Evolutionary conservation across 2,113 vertebrate genomes (phyloP), one percentile per base, ranked within the genome.

Genomic region (Labeo catla): DNA sequence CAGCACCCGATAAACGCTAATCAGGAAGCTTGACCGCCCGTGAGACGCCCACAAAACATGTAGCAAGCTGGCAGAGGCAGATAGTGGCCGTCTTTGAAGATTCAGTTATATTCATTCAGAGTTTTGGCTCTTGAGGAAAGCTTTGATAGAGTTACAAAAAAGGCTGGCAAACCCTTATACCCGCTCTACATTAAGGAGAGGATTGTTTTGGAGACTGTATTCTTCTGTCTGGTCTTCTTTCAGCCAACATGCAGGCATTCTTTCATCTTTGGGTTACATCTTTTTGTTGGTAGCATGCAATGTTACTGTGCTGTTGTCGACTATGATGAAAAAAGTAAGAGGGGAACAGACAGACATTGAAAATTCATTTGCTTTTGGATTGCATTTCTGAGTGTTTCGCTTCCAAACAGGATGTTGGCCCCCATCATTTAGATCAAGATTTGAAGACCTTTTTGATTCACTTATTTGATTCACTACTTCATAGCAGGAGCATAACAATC

Each of bases 251-350:
- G 95, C 95, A 92, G 95, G 95, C 90, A 6, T 73, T 86, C 94
- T 95, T 95, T 96, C 93, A 96, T 96, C 95, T 95, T 59, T 68
- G 66, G 86, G 85, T 74, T 86, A 52, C 91, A 87, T 95, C 95
- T 94, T 93, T 86, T 88, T 85, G 79, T 88, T 89, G 82, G 61
- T 95, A 93, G 93, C 94, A 93, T 95, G 95, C 95, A 72, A 94
- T 89, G 84, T 90, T 78, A 78, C 61, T 73, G 72, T 70, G 78
- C 50, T 43, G 61, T 73, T 73, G 34, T 81, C 47, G 28, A 65
- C 57, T 86, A 84, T 65, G 49, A 1, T 49, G 63, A 28, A 86
- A 87, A 21, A n/a, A 9, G 74, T 83, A 86, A 15, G 66, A 85
- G 49, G 61, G 49, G 43, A 34, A 61, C 23, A 77, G 45, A 85